Conservation (phyloP, 2,888 invertebrate genomes). For the Hypena proboscidalis region DNA sequence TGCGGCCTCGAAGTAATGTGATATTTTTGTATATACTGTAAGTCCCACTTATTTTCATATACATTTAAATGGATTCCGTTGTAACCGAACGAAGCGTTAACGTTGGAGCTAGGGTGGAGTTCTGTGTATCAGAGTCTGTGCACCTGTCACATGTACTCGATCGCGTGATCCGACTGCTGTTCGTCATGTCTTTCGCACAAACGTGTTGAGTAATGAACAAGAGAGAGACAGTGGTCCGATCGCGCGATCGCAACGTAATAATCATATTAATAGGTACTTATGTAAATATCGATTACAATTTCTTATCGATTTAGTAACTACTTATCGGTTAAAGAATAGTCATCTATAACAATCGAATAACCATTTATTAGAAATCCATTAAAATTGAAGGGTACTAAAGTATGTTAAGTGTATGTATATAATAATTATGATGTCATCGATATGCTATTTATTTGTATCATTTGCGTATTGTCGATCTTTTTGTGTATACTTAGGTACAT, state of each 20-base stretch:
- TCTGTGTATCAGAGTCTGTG: constrained; percentile 57
- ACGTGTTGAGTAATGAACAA: constrained; percentile 19
- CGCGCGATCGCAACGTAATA: constrained; percentile 41
- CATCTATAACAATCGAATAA: constrained; percentile 76
- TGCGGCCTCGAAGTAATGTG: constrained; percentile 86
- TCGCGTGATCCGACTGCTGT: constrained; percentile 41
- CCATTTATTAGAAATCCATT: constrained; percentile 75
- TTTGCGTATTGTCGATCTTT: constrained; percentile 78
- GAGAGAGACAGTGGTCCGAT: constrained; percentile 35
- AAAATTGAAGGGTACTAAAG: constrained; percentile 83
- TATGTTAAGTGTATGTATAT: constrained; percentile 79
- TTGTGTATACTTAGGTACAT: constrained; percentile 84
- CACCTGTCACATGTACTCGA: constrained; percentile 44
- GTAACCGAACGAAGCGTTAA: constrained; percentile 74
- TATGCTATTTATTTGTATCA: constrained; percentile 81
- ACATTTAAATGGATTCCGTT: constrained; percentile 84
- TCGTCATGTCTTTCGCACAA: constrained; percentile 31
- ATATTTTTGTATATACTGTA: constrained; percentile 86
- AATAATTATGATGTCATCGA: constrained; percentile 72
- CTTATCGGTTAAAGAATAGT: constrained; percentile 72
- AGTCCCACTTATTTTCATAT: constrained; percentile 85
- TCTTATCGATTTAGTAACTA: constrained; percentile 60
- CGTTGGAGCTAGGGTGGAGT: constrained; percentile 64
- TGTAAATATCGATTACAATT: constrained; percentile 78
- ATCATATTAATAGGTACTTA: constrained; percentile 70